Evolutionary conservation across 30 jellyfish, hydroid and myxozoan genomes (phyloP), one percentile per base, ranked within the genome.

Genomic region (Morbakka virulenta): DNA sequence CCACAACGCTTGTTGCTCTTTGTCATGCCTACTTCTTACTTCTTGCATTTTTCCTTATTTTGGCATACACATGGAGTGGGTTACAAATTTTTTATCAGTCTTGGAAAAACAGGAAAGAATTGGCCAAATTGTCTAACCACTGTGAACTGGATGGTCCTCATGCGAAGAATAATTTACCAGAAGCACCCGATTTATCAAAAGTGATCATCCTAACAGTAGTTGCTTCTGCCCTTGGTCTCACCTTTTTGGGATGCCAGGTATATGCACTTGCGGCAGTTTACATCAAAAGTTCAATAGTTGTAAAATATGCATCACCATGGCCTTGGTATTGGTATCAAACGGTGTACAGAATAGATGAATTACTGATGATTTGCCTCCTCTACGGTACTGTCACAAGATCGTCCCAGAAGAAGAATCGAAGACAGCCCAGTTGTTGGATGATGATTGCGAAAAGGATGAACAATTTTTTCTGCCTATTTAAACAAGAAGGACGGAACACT

Each of bases 11-110:
- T 52, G 68, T 86, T 12, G 69, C 73, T 6, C 62, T 86, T 4
- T 86, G 96, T 31, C 96, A 86, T 50, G 87, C 63, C 47, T 86
- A 86, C 61, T 86, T 86, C 78, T 69, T 86, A 6, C 32, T 70
- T 1, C 74, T 86, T 64, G 72, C 91, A 35, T 52, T 74, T 4
- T 50, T 64, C 14, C 75, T 86, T 20, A 85, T 86, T 33, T 27
- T 26, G 4, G 84, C 84, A 14, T 86, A 64, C 68, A 29, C 66
- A 4, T 63, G 77, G 48, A 52, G 77, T 28, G 96, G 89, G 20
- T 9, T 76, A 0, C 32, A 73, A 17, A 69, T 86, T 12, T 67
- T 74, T 27, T 64, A 20, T 13, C 35, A 69, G 25, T 35, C 87
- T 82, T 52, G 64, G 50, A 26, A 50, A 30, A 86, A 62, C 28